phyloP scores from a whole-genome alignment of 2,888 invertebrate species.

The Drosophila flavopinicola region DNA sequence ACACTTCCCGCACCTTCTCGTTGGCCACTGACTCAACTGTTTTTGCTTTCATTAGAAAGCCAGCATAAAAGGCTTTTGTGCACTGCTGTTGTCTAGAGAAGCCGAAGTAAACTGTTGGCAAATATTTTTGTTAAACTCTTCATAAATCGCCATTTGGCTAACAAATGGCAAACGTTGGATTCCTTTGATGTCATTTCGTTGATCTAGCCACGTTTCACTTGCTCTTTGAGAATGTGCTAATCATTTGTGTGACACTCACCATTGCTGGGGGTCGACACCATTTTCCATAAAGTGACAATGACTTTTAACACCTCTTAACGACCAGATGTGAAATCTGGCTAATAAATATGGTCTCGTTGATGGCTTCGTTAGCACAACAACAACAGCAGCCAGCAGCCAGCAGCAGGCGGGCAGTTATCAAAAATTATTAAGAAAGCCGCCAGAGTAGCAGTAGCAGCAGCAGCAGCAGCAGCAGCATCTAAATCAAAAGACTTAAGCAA shows the following conservation, averaged over 20 bases:
- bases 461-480: too few relatives aligned
- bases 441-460: too few relatives aligned
- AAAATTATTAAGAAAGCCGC: constrained; percentile 54
- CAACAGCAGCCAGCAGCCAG: background rate
- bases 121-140: constrained; percentile 40
- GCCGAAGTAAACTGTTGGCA: constrained; percentile 28
- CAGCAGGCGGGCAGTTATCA: constrained; percentile 29
- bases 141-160: constrained; percentile 41
- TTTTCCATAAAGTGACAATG: constrained; percentile 58
- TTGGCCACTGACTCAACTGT: constrained; percentile 18
- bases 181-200: constrained; percentile 30
- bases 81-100: constrained; percentile 35
- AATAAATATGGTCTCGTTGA: constrained; percentile 45
- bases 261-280: constrained; percentile 33
- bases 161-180: constrained; percentile 26
- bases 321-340: constrained; percentile 62
- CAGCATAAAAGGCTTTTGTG: constrained; percentile 51
- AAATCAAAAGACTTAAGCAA: constrained; percentile 67
- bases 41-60: constrained; percentile 74
- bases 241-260: constrained; percentile 20
- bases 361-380: constrained; percentile 51
- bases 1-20: constrained; percentile 6
- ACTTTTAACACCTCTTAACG: constrained; percentile 62
- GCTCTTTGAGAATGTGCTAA: constrained; percentile 41
- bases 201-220: constrained; percentile 43